Conservation (phyloP, 2,888 invertebrate genomes). For the Philhelius pedissequus region DNA sequence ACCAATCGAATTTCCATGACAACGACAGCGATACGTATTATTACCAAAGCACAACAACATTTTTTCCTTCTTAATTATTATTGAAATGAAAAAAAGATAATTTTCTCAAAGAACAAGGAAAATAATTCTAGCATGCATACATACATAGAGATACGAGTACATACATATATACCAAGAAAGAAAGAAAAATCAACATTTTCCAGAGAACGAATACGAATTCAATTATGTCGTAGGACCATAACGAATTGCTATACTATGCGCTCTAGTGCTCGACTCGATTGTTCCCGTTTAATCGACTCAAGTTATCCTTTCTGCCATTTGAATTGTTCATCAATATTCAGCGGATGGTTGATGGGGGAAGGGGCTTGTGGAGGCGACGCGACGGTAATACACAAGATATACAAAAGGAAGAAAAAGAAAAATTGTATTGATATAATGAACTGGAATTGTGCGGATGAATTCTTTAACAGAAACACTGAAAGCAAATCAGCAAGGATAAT, state of each 20-base stretch:
- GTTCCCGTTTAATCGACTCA: constrained; percentile 25
- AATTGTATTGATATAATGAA: constrained; percentile 45
- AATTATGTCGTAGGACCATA: constrained; percentile 51
- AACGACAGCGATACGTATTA: background rate
- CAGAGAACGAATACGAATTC: constrained; percentile 53
- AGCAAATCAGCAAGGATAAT: background rate
- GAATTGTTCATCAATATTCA: constrained; percentile 30
- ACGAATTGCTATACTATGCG: constrained; percentile 34
- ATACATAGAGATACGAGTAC: background rate
- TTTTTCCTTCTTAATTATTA: background rate
- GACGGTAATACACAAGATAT: background rate
- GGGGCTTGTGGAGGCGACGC: background rate
- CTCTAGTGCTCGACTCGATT: background rate
- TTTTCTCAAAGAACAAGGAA: background rate
- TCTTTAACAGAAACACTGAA: background rate
- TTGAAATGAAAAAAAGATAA: background rate
- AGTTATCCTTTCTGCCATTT: constrained; percentile 27
- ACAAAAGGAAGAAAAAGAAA: background rate
- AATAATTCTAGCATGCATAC: too few species aligned
- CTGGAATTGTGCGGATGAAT: constrained; percentile 38
- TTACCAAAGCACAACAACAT: background rate
- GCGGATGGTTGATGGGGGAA: background rate
- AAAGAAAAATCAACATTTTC: constrained; percentile 48
- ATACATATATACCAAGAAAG: background rate
- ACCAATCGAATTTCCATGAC: background rate